Evolutionary conservation across 2,797 vertebrate species (phyloP).

Genomic region (Cyclura pinguis): DNA sequence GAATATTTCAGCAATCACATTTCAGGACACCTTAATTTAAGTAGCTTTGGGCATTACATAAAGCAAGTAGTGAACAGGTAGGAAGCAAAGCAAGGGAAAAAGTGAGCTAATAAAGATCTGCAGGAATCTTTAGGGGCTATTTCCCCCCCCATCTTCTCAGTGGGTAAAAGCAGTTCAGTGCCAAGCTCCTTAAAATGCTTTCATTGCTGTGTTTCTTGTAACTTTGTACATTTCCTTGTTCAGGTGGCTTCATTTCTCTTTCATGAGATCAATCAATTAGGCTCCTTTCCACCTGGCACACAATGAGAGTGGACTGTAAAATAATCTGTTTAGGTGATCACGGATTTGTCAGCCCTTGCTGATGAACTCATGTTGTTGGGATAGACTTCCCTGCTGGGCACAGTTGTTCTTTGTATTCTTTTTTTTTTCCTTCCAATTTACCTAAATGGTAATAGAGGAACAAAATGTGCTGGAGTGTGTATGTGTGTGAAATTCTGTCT

Average conservation of each 20-base stretch:
- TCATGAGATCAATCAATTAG: conserved; percentile 43
- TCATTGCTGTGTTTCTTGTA: conserved; percentile 33
- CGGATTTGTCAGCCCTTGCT: conserved; percentile 3
- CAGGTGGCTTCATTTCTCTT: conserved; percentile 46
- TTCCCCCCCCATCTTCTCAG: accelerated
- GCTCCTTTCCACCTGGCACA: conserved; percentile 15
- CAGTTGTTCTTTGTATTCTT: conserved; percentile 31
- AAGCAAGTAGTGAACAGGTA: background rate
- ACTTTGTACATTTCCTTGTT: conserved; percentile 41
- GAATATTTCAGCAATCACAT: conserved; percentile 25
- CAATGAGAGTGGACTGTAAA: conserved; percentile 5
- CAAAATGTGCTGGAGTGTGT: background rate
- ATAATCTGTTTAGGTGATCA: background rate
- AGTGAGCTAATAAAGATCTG: background rate
- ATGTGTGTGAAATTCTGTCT: accelerated
- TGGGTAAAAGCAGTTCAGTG: conserved; percentile 20
- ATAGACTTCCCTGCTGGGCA: conserved; percentile 3
- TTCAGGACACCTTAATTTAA: background rate
- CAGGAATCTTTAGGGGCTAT: background rate
- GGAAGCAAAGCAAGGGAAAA: conserved; percentile 1
- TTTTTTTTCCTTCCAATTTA: background rate
- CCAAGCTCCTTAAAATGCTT: conserved; percentile 15
- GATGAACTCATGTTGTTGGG: conserved; percentile 12
- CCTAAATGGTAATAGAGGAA: conserved; percentile 32
- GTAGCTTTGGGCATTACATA: background rate